These are phyloP conservation scores for Azemiops feae DNA, from an alignment of 2,113 vertebrate species.

Conservation along the genomic window DNA sequence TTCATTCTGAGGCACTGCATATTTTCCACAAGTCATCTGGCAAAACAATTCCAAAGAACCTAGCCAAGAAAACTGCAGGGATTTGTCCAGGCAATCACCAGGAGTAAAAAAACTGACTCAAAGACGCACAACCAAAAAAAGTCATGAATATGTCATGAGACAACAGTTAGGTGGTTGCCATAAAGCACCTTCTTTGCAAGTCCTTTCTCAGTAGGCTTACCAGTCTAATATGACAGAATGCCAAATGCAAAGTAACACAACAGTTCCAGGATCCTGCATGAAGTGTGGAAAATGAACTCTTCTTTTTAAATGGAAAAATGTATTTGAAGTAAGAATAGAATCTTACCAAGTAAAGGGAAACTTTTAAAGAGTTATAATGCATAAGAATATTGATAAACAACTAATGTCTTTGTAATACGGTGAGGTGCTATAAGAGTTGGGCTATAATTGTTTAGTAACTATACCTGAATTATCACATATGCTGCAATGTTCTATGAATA, in stretches of 20 bases:
- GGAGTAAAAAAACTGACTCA: background rate
- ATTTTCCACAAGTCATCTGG: background rate
- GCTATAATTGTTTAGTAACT: background rate
- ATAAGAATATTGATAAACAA: background rate
- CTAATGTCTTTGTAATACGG: background rate
- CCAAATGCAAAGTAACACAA: background rate
- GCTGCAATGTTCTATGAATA: background rate
- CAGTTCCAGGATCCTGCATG: background rate
- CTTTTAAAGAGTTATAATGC: background rate
- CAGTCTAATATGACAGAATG: background rate
- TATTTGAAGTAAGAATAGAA: background rate
- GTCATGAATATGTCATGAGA: background rate
- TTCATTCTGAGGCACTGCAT: background rate
- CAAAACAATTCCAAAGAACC: background rate
- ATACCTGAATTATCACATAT: background rate
- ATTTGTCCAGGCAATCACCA: background rate
- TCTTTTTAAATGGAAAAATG: background rate
- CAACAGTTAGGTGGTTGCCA: background rate
- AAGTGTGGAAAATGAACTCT: background rate
- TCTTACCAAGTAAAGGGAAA: background rate
- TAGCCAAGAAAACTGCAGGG: background rate
- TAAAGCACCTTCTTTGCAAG: background rate
- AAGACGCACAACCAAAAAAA: background rate
- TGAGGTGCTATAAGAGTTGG: background rate
- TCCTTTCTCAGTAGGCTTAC: background rate